phyloP scores from a whole-genome alignment of 2,113 vertebrate species.

The Platichthys stellatus region DNA sequence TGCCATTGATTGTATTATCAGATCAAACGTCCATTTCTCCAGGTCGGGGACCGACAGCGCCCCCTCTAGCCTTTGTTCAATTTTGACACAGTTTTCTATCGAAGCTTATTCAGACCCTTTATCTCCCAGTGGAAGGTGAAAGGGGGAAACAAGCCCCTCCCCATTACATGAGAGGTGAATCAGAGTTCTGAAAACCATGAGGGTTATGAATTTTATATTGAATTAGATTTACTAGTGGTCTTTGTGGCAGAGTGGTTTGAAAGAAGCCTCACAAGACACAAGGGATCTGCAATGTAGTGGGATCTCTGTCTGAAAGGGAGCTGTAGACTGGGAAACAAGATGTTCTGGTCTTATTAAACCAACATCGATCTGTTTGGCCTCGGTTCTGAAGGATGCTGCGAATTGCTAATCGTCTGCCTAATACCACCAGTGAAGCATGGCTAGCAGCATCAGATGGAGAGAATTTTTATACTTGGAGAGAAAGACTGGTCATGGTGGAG shows the following conservation, averaged over 20 bases:
- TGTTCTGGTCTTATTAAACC: background rate
- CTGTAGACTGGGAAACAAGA: background rate
- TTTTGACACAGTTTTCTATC: background rate
- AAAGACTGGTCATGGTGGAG: too few species aligned
- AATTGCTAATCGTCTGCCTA: too few species aligned
- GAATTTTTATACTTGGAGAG: too few species aligned
- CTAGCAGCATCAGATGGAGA: too few species aligned
- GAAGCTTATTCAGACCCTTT: background rate
- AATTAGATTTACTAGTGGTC: too few species aligned
- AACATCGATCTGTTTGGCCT: too few species aligned
- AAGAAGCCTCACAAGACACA: background rate
- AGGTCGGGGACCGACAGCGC: background rate
- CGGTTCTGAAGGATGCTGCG: too few species aligned
- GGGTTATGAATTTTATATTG: background rate
- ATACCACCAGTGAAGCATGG: too few species aligned
- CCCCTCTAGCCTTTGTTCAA: background rate
- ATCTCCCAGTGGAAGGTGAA: background rate
- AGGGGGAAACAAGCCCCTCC: too few species aligned
- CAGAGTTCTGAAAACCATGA: background rate
- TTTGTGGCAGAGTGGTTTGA: too few species aligned
- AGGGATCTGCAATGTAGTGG: background rate
- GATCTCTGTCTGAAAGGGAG: background rate
- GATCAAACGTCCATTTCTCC: background rate
- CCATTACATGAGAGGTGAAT: background rate
- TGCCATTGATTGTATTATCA: background rate